These are phyloP conservation scores for Thereva nobilitata DNA, from an alignment of 2,888 invertebrate genomes.

Conservation along the genomic window DNA sequence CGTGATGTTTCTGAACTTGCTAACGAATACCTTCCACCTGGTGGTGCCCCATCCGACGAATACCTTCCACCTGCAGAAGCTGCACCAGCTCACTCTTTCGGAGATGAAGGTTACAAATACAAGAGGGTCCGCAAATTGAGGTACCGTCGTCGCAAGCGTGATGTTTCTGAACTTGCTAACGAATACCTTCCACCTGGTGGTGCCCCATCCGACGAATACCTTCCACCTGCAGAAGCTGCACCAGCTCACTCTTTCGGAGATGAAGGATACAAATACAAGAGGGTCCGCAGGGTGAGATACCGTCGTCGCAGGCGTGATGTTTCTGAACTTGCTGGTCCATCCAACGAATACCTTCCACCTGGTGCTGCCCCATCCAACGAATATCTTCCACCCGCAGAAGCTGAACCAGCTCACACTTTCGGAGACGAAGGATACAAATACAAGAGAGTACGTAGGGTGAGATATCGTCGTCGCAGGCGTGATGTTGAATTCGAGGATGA, in stretches of 20 bases:
- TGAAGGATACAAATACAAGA: neutral
- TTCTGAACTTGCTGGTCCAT: conserved; percentile 8
- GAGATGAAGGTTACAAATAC: neutral
- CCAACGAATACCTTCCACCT: conserved; percentile 20
- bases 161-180: conserved; percentile 12
- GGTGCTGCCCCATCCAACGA: conserved; percentile 6
- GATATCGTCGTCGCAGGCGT: conserved; percentile 21
- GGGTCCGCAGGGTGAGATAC: neutral
- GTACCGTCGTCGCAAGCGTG: conserved; percentile 15
- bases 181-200: too few species aligned
- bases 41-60: too few species aligned
- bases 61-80: neutral
- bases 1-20: too few species aligned
- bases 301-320: conserved; percentile 23
- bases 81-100: neutral
- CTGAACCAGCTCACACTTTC: conserved; percentile 3
- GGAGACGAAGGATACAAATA: conserved; percentile 21
- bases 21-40: too few species aligned
- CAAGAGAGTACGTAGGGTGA: conserved; percentile 14
- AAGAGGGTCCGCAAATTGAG: neutral
- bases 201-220: conserved; percentile 12
- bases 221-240: conserved; percentile 19
- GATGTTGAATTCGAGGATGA: neutral
- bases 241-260: neutral
- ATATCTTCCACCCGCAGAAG: conserved; percentile 23